Evolutionary conservation across 92 coral and sea anemone genomes (phyloP), one percentile per base, ranked within the genome.

Genomic region (Epizoanthus illoricatus): DNA sequence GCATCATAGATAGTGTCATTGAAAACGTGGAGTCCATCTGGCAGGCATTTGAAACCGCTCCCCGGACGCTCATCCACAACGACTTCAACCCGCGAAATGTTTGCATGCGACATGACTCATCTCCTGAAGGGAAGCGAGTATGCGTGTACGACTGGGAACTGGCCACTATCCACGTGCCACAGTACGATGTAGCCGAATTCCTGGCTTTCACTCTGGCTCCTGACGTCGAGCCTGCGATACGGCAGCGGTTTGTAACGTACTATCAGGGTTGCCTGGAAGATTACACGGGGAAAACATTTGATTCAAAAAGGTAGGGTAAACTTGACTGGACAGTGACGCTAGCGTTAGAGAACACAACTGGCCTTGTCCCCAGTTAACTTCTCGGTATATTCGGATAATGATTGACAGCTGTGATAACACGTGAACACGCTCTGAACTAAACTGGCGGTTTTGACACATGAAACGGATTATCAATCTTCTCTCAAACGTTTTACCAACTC

Each of bases 131-230:
- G 42, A 81, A 41, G 10, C 76, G 65, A 5, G 43, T 68, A 28
- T 86, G 92, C 36, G 72, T 89, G 9, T 89, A 86, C 72, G 92
- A 89, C 76, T 89, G 92, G 92, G 92, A 89, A 36, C 62, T 86
- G 19, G 90, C 87, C 59, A 86, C 90, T 58, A 10, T 86, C 7
- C 92, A 89, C 63, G 92, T 84, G 0, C 92, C 92, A 2, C 92
- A 89, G 9, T 88, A 86, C 20, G 92, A 89, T 72, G 86, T 89
- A 7, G 92, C 82, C 13, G 92, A 89, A 43, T 89, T 89, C 62
- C 83, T 89, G 63, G 85, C 92, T 11, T 89, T 89, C 63, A 83
- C 86, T n/a, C 89, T 86, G 11, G 87, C 92, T 5, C 82, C 75
- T 11, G 84, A 84, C 24, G 57, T 23, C 16, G 90, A 74, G 60